Conservation (phyloP, 2,797 vertebrate species). For the Halcyon badia region DNA sequence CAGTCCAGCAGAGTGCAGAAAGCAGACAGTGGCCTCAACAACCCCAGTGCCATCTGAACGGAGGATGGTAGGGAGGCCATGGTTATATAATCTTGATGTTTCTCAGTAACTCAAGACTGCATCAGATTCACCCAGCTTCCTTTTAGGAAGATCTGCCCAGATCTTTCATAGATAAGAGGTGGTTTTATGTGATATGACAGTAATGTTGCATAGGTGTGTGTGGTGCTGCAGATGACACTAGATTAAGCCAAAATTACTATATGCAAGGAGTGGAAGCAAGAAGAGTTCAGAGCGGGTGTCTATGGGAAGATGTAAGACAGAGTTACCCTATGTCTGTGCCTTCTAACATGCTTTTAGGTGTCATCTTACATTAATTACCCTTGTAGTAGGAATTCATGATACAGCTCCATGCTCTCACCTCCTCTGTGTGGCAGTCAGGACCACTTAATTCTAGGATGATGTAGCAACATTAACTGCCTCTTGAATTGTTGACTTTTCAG, state of each 20-base stretch:
- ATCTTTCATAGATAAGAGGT: neutral
- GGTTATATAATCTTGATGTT: neutral
- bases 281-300: neutral
- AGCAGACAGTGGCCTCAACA: fast-evolving
- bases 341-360: neutral
- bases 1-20: neutral
- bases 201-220: neutral
- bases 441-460: neutral
- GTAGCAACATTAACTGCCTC: neutral
- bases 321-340: neutral
- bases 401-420: neutral
- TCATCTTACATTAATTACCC: neutral
- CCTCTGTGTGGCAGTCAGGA: neutral
- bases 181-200: neutral
- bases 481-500: neutral
- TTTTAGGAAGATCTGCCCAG: neutral
- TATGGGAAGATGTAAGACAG: neutral
- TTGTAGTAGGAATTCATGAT: neutral
- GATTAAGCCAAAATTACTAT: neutral
- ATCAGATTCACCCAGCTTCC: neutral
- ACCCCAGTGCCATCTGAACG: neutral
- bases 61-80: neutral
- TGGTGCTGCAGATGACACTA: neutral
- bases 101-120: neutral
- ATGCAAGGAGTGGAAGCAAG: neutral